Evolutionary conservation across 2,888 invertebrate genomes (phyloP).

Genomic region (Drosophila villosipedis): DNA sequence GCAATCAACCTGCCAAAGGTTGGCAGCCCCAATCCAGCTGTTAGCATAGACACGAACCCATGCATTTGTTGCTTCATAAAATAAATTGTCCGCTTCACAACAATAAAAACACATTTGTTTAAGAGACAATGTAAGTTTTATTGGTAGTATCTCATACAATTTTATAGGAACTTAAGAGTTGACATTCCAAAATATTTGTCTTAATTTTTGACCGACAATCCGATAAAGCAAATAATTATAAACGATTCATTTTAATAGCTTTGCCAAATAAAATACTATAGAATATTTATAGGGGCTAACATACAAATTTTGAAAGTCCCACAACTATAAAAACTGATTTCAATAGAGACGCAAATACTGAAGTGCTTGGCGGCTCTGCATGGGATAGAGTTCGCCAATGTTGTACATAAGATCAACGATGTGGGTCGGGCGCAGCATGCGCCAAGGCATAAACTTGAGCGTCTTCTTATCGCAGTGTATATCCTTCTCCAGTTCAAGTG

Average conservation of each 20-base stretch:
- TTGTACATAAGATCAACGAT: constrained; percentile 87
- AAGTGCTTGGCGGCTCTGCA: constrained; percentile 80
- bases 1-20: not conserved
- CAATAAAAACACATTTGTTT: not conserved
- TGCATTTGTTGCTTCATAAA: not conserved
- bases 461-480: constrained; percentile 77
- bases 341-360: constrained; percentile 78
- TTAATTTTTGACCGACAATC: not conserved
- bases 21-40: not conserved
- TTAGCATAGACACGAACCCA: constrained; percentile 35
- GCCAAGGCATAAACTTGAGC: constrained; percentile 85
- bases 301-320: constrained; percentile 16
- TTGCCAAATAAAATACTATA: not conserved
- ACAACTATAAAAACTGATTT: constrained; percentile 4
- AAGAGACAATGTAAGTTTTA: not conserved
- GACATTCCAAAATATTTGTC: not conserved
- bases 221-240: not conserved
- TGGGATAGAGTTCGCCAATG: constrained; percentile 81
- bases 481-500: constrained; percentile 80
- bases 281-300: constrained; percentile 17
- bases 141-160: not conserved
- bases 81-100: not conserved
- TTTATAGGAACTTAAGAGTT: not conserved
- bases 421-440: constrained; percentile 87
- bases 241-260: not conserved